A percentile compares a stretch with the other conserved stretches of the same genome.
Conservation (phyloP, 2,888 invertebrate species). For the Lymantria monacha region DNA sequence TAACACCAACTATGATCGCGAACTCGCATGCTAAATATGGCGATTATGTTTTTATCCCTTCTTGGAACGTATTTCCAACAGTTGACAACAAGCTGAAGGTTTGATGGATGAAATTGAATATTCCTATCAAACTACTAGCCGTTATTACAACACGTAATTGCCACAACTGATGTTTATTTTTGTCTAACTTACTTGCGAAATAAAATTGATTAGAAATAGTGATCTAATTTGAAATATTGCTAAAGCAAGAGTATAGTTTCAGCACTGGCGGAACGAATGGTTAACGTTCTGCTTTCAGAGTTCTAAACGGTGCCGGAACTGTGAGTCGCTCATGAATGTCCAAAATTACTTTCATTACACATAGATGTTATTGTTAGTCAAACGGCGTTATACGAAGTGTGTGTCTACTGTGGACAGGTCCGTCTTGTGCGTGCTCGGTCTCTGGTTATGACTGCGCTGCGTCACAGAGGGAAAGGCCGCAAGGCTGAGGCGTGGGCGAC, state of each 20-base stretch:
- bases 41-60: no score
- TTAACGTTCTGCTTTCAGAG: constrained; percentile 6
- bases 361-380: constrained; percentile 16
- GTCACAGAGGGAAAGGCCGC: constrained; percentile 53
- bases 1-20: no score
- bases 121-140: no score
- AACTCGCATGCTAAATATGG: no score
- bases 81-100: no score
- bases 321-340: constrained; percentile 6
- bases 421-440: constrained; percentile 26
- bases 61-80: no score
- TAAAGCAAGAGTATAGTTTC: constrained; percentile 3
- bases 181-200: constrained; percentile 1
- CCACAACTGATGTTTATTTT: background rate
- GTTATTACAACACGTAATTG: background rate
- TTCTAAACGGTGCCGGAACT: constrained; percentile 15
- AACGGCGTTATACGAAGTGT: constrained; percentile 11
- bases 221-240: constrained; percentile 2
- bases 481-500: constrained; percentile 44
- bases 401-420: constrained; percentile 12
- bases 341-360: constrained; percentile 22
- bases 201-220: background rate
- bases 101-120: no score
- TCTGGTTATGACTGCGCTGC: constrained; percentile 10
- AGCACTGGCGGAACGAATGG: constrained; percentile 1